Evolutionary conservation across 92 coral and sea anemone species (phyloP).

Genomic region (Siderastrea siderea): DNA sequence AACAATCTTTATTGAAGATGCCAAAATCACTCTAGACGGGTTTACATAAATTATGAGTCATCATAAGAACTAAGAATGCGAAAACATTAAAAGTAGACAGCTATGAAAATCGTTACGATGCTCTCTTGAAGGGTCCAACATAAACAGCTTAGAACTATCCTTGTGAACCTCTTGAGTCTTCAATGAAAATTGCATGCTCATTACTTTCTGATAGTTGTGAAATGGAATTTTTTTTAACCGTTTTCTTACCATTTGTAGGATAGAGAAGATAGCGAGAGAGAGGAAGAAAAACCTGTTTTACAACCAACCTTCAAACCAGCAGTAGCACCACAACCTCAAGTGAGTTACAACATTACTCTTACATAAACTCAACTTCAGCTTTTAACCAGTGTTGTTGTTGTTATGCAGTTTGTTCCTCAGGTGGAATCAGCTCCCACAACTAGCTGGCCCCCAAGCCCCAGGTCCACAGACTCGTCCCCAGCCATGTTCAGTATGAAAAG

Average conservation of each 20-base stretch:
- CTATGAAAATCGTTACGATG: no score
- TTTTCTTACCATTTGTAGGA: slow-evolving; percentile 12
- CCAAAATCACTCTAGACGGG: no score
- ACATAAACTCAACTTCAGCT: background rate
- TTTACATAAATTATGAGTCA: no score
- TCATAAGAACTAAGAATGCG: no score
- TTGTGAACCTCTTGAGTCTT: no score
- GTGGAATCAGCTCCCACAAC: slow-evolving; percentile 88
- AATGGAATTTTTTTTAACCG: no score
- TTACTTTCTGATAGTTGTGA: no score
- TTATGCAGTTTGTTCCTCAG: slow-evolving; percentile 51
- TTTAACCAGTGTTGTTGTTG: background rate
- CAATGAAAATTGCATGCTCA: no score
- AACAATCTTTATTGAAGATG: no score
- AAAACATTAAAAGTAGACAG: no score
- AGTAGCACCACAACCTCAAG: slow-evolving; percentile 56
- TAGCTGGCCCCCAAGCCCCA: slow-evolving; percentile 91
- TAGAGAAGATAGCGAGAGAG: slow-evolving; percentile 69
- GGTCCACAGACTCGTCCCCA: slow-evolving; percentile 75
- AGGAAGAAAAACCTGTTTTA: slow-evolving; percentile 83
- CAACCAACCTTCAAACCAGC: slow-evolving; percentile 99
- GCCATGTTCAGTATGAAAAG: slow-evolving; percentile 67
- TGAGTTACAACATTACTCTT: background rate
- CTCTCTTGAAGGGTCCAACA: no score
- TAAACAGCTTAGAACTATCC: no score